Conservation (phyloP, 2,113 vertebrate genomes). For the Oriolus oriolus region DNA sequence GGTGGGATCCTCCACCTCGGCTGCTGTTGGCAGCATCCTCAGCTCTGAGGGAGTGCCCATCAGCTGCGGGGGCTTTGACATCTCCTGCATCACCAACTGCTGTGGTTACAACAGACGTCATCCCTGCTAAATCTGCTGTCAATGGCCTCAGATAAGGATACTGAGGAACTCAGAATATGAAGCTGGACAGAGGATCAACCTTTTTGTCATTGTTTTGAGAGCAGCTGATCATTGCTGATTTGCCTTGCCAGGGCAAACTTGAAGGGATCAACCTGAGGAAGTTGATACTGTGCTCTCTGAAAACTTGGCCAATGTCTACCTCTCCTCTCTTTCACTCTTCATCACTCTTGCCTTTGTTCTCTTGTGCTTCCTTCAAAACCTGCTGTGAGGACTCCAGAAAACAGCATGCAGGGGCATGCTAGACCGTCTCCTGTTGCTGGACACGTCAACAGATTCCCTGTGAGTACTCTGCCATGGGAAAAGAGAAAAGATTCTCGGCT, state of each 20-base stretch:
- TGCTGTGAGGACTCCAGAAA: not conserved
- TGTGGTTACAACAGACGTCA: not conserved
- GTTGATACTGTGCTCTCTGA: not conserved
- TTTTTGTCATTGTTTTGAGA: not conserved
- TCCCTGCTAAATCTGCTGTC: not conserved
- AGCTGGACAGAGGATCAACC: not conserved
- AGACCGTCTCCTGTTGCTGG: not conserved
- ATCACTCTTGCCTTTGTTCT: not conserved
- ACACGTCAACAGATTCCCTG: not conserved
- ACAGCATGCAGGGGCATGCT: accelerated
- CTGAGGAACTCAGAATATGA: not conserved
- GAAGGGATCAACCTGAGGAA: not conserved
- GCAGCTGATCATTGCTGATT: not conserved
- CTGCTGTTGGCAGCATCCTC: not conserved
- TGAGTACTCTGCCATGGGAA: not conserved
- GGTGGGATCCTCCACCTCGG: not conserved
- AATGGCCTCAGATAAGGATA: not conserved
- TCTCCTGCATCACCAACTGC: not conserved
- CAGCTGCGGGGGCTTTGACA: not conserved
- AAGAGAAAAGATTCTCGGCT: not conserved
- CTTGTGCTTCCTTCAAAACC: not conserved
- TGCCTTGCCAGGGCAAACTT: not conserved
- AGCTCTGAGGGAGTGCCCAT: not conserved
- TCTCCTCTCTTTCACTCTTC: not conserved
- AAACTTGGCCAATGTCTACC: not conserved